Evolutionary conservation across 2,888 invertebrate species (phyloP).

Genomic region (Agriopis leucophaearia): DNA sequence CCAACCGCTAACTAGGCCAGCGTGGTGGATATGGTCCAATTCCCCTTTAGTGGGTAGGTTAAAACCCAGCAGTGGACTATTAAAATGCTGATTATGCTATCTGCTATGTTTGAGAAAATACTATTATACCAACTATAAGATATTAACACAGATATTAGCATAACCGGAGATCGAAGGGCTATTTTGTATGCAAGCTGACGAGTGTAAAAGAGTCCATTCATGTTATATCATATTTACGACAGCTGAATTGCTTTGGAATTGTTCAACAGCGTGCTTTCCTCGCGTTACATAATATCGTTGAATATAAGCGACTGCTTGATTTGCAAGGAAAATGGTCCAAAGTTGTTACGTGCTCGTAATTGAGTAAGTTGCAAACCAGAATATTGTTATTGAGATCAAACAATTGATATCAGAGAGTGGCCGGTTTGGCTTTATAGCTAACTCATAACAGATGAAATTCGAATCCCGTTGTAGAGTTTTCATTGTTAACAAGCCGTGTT

Average conservation of each 20-base stretch:
- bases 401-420: constrained; percentile 23
- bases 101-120: too few species aligned
- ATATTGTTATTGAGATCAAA: constrained; percentile 27
- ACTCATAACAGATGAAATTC: constrained; percentile 8
- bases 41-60: too few species aligned
- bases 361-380: constrained; percentile 33
- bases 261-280: constrained; percentile 24
- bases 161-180: background rate
- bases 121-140: background rate
- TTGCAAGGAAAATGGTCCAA: constrained; percentile 30
- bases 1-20: too few species aligned
- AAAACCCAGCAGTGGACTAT: too few species aligned
- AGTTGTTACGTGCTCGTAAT: constrained; percentile 29
- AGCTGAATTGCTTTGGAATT: constrained; percentile 41
- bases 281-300: constrained; percentile 31
- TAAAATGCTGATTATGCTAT: too few species aligned
- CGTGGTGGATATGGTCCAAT: too few species aligned
- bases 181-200: constrained; percentile 20
- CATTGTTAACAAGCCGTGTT: background rate
- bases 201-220: constrained; percentile 29
- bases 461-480: constrained; percentile 10
- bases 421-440: constrained; percentile 4
- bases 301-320: constrained; percentile 25
- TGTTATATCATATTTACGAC: constrained; percentile 37
- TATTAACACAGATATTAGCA: too few species aligned